Evolutionary conservation across 2,113 vertebrate genomes (phyloP).

Genomic region (Columba livia): DNA sequence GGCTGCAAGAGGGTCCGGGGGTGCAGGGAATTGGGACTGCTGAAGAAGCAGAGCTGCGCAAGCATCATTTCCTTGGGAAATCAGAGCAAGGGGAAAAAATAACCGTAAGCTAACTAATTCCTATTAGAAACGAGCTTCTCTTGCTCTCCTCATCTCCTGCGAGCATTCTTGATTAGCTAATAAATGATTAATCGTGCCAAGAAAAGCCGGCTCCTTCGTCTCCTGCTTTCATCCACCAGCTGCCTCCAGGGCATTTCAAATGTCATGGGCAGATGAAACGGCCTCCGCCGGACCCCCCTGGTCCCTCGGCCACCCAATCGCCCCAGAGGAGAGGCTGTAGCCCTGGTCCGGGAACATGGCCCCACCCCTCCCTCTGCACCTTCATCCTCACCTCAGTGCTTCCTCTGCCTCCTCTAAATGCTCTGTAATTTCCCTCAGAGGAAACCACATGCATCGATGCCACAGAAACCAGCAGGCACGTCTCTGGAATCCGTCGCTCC

Average conservation of each 20-base stretch:
- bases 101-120: conserved; percentile 60
- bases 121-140: conserved; percentile 38
- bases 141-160: conserved; percentile 28
- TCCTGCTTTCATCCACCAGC: conserved; percentile 53
- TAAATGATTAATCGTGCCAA: conserved; percentile 63
- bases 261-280: neutral
- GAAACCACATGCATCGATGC: neutral
- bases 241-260: conserved; percentile 35
- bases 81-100: neutral
- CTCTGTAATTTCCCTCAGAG: neutral
- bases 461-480: neutral
- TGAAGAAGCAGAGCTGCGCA: neutral
- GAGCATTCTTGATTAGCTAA: conserved; percentile 60
- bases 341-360: neutral
- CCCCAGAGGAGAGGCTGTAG: neutral
- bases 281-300: neutral
- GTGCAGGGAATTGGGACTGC: neutral
- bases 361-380: neutral
- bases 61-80: conserved; percentile 9
- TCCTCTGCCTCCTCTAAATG: neutral
- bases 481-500: neutral
- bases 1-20: accelerated
- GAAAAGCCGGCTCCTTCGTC: conserved; percentile 38
- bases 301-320: accelerated
- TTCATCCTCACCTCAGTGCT: neutral